These are phyloP conservation scores for Napeogenes sylphis DNA, from an alignment of 2,888 invertebrate genomes.

Conservation along the genomic window DNA sequence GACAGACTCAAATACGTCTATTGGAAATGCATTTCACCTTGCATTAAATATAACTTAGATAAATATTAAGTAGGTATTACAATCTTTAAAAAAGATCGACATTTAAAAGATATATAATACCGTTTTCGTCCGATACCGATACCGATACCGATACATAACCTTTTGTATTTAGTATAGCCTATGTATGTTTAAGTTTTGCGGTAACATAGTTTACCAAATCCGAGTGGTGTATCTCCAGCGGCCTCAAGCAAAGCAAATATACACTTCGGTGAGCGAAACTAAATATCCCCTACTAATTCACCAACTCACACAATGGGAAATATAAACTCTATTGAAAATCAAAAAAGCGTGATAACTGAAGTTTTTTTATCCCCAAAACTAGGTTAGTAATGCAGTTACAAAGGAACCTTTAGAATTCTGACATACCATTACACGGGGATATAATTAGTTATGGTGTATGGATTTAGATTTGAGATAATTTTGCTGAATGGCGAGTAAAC, in stretches of 20 bases:
- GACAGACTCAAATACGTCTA: not conserved
- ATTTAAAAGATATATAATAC: no score
- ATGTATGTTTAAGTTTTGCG: not conserved
- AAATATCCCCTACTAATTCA: conserved; percentile 65
- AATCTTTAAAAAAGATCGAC: no score
- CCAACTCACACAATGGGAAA: conserved; percentile 58
- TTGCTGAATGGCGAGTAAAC: conserved; percentile 71
- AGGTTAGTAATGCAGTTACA: conserved; percentile 76
- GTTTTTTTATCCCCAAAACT: conserved; percentile 71
- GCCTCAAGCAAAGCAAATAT: conserved; percentile 17
- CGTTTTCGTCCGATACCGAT: no score
- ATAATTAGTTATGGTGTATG: conserved; percentile 77
- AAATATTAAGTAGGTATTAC: no score
- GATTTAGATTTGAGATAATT: conserved; percentile 77
- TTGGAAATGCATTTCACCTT: not conserved
- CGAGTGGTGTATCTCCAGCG: not conserved
- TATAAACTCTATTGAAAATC: conserved; percentile 67
- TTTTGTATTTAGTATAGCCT: no score
- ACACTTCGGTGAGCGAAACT: conserved; percentile 41
- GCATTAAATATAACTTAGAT: no score
- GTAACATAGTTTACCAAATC: not conserved
- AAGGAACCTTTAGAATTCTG: conserved; percentile 52
- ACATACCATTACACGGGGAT: conserved; percentile 72
- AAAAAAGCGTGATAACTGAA: conserved; percentile 71
- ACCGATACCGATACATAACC: no score